A percentile compares a stretch with the other conserved stretches of the same genome.
Conservation (phyloP, 1,140 invertebrate genomes). For the Ooceraea biroi region DNA sequence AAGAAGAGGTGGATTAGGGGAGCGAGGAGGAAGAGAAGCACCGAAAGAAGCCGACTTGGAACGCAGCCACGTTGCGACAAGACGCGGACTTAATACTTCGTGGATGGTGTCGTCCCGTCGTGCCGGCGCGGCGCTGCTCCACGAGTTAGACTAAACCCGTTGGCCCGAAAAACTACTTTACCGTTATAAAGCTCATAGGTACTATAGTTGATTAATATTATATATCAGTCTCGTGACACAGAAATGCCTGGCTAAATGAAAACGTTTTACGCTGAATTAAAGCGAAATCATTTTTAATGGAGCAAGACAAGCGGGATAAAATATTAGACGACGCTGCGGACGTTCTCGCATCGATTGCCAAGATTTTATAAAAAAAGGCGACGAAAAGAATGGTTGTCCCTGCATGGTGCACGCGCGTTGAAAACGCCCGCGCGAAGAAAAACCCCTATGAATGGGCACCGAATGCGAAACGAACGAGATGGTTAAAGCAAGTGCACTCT, state of each 20-base stretch:
- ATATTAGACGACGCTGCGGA: background rate
- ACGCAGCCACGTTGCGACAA: slow-evolving; percentile 66
- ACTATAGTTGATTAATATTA: slow-evolving; percentile 36
- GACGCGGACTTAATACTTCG: slow-evolving; percentile 62
- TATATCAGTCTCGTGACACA: background rate
- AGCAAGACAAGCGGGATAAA: too few species aligned
- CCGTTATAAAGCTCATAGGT: slow-evolving; percentile 23
- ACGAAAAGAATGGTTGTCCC: background rate
- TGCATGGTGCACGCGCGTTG: background rate
- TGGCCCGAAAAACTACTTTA: slow-evolving; percentile 31
- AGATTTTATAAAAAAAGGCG: background rate
- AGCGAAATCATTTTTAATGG: background rate
- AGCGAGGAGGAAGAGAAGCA: slow-evolving; percentile 35
- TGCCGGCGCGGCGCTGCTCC: slow-evolving; percentile 21
- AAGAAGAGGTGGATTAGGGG: slow-evolving; percentile 61
- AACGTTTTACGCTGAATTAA: background rate
- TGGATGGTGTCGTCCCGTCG: slow-evolving; percentile 52
- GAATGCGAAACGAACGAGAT: slow-evolving; percentile 57
- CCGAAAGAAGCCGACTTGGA: slow-evolving; percentile 67
- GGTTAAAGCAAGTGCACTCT: slow-evolving; percentile 60
- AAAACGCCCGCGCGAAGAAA: slow-evolving; percentile 41
- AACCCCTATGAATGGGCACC: slow-evolving; percentile 38
- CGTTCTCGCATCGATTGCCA: background rate
- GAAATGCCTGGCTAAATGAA: background rate
- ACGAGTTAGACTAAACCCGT: slow-evolving; percentile 37